Evolutionary conservation across 2,888 invertebrate genomes (phyloP), one percentile per base, ranked within the genome.

Genomic region (Dolichomitus sp.): DNA sequence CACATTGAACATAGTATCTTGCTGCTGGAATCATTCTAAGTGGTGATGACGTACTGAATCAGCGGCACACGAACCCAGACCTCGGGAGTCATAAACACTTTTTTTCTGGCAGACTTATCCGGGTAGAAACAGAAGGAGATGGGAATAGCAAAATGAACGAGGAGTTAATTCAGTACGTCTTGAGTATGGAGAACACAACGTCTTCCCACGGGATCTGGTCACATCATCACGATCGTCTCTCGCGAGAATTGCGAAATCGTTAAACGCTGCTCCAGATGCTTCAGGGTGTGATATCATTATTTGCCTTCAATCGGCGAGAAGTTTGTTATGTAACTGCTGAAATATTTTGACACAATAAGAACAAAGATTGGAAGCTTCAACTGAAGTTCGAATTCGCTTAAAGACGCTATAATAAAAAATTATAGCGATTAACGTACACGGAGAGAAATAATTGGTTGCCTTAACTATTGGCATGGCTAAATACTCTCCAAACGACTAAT

Each of bases 21-120:
- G 40, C 66, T 66, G 59, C 40, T 66, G 66, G 50, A 81, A 66
- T 72, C 40, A 72, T 76, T 72, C 42, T 66, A 59, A 81, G 59
- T 50, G 70, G 72, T 42, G 76, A 81, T 76, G 81, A 81, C 81
- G 81, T 76, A 50, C 57, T 23, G 63, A 52, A 65, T 73, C 63
- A 75, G 52, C 54, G 42, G 17, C 14, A 19, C 68, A 33, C 45
- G 33, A 45, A 61, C 48, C 68, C 74, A 66, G 52, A 54, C 72
- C 61, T 74, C 54, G 59, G 40, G 50, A 74, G 68, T 61, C 80
- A 33, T 74, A 63, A 80, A 61, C 69, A 74, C 50, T 27, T 77
- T 66, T 77, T 77, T 66, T 77, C 69, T 57, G 65, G 40, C 57
- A 33, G 37, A 48, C 30, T 69, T 37, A 33, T 50, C 57, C 57